phyloP scores from a whole-genome alignment of 2,888 invertebrate species.

The Herminia tarsipennalis region DNA sequence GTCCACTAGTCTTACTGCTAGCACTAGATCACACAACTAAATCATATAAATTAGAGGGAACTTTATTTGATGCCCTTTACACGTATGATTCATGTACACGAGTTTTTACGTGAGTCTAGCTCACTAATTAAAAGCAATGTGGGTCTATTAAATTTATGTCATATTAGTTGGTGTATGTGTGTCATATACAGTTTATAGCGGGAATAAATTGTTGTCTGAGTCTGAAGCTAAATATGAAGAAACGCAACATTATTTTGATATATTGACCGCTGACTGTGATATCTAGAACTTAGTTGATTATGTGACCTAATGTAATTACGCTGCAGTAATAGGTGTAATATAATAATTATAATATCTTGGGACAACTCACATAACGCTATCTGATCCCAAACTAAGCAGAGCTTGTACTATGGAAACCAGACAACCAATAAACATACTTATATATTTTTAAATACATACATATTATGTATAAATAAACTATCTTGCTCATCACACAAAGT shows the following conservation, averaged over 20 bases:
- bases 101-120: constrained; percentile 30
- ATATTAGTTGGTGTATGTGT: constrained; percentile 34
- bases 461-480: too few species aligned
- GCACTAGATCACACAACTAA: neutral
- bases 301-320: constrained; percentile 2
- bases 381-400: too few species aligned
- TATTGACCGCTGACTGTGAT: neutral
- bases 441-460: too few species aligned
- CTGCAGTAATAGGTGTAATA: constrained; percentile 6
- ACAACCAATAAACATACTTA: too few species aligned
- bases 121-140: constrained; percentile 32
- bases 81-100: constrained; percentile 19
- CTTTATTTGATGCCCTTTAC: constrained; percentile 29
- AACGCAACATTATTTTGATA: constrained; percentile 15
- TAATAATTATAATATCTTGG: too few species aligned
- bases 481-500: too few species aligned
- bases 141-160: constrained; percentile 35
- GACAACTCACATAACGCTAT: too few species aligned
- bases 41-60: constrained; percentile 24
- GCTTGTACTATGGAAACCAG: too few species aligned
- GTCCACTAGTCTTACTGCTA: too few species aligned
- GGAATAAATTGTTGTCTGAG: constrained; percentile 29
- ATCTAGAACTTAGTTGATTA: constrained; percentile 1
- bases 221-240: constrained; percentile 18
- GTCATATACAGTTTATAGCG: constrained; percentile 36